phyloP scores from a whole-genome alignment of 2,888 invertebrate species.

The Iphiclides podalirius region DNA sequence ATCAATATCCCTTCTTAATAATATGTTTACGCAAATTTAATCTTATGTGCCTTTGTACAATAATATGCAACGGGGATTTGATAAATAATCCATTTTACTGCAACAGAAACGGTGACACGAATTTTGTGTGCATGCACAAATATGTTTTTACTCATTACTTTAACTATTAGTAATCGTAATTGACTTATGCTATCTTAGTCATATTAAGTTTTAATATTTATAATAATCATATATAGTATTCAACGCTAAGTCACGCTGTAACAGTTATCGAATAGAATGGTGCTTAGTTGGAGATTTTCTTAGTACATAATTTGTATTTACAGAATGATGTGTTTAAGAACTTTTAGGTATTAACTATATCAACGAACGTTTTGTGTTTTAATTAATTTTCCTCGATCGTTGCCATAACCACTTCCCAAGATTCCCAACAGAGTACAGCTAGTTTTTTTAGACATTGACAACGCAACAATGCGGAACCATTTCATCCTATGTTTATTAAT shows the following conservation, averaged over 20 bases:
- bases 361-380: conserved; percentile 47
- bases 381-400: conserved; percentile 39
- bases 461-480: conserved; percentile 41
- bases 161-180: conserved; percentile 55
- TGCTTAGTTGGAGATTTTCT: conserved; percentile 72
- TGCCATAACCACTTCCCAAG: conserved; percentile 41
- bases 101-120: conserved; percentile 55
- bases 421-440: conserved; percentile 36
- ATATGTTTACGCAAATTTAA: conserved; percentile 66
- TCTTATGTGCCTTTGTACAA: conserved; percentile 75
- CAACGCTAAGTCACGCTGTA: conserved; percentile 69
- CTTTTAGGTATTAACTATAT: conserved; percentile 51
- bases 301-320: conserved; percentile 62
- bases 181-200: conserved; percentile 64
- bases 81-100: conserved; percentile 60
- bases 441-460: conserved; percentile 41
- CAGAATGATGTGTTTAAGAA: conserved; percentile 55
- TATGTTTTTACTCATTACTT: conserved; percentile 61
- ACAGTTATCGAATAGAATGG: conserved; percentile 79
- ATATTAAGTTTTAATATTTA: conserved; percentile 64
- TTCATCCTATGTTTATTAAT: conserved; percentile 33
- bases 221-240: conserved; percentile 63
- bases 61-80: conserved; percentile 70
- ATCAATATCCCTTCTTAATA: conserved; percentile 31
- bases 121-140: conserved; percentile 72